Conservation (phyloP, 2,113 vertebrate species). For the Leptobrachium leishanense region DNA sequence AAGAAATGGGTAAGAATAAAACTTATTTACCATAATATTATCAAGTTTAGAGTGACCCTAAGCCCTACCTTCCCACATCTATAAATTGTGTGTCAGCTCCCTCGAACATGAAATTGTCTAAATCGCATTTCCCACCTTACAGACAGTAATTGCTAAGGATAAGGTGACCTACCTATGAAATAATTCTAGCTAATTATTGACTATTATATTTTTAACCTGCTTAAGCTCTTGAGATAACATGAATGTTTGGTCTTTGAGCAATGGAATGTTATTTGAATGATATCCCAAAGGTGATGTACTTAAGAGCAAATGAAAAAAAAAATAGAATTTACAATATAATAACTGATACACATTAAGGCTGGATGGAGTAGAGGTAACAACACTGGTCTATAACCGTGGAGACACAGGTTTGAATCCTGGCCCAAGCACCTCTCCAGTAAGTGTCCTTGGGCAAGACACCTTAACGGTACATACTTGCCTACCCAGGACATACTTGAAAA, state of each 20-base stretch:
- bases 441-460: no score
- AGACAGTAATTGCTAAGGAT: constrained; percentile 9
- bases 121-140: background rate
- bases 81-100: background rate
- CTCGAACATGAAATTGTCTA: constrained; percentile 4
- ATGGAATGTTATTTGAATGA: background rate
- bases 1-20: no score
- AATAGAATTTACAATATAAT: no score
- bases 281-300: no score
- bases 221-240: constrained; percentile 22
- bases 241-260: constrained; percentile 9
- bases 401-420: no score
- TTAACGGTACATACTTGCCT: no score
- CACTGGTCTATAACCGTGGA: no score
- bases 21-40: background rate
- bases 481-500: no score
- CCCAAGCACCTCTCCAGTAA: no score
- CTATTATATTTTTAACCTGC: constrained; percentile 13
- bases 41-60: background rate
- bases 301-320: no score
- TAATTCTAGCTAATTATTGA: constrained; percentile 35
- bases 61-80: background rate
- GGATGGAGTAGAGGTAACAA: no score
- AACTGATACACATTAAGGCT: no score
- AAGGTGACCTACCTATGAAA: constrained; percentile 12